Conservation (phyloP, 2,113 vertebrate species). For the Colius striatus region DNA sequence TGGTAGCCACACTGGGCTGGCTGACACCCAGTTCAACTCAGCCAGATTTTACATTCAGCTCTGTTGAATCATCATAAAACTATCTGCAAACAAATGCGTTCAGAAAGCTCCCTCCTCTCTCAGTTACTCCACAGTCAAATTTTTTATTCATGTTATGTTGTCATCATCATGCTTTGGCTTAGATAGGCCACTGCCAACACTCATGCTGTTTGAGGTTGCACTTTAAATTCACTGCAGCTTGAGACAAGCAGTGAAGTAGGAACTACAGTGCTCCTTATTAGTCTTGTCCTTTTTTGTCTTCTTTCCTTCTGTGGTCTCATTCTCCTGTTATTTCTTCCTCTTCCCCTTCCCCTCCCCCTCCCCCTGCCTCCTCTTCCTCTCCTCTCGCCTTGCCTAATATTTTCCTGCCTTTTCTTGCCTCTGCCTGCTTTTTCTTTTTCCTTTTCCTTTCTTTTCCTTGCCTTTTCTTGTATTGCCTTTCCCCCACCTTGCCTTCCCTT, state of each 20-base stretch:
- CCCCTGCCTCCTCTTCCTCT: too few species aligned
- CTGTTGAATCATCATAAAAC: slow-evolving; percentile 24
- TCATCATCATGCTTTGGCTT: not conserved
- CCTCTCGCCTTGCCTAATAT: too few species aligned
- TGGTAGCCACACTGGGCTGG: not conserved
- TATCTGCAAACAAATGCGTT: slow-evolving; percentile 28
- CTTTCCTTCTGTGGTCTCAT: too few species aligned
- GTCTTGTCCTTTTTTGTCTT: not conserved
- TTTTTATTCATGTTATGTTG: not conserved
- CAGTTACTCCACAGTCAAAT: not conserved
- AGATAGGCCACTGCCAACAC: not conserved
- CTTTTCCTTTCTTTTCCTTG: not conserved
- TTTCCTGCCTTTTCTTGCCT: not conserved
- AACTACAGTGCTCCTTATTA: not conserved
- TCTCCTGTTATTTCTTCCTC: too few species aligned
- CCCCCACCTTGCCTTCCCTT: not conserved
- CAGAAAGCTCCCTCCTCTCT: slow-evolving; percentile 1
- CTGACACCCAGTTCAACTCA: slow-evolving; percentile 14
- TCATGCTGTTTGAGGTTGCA: not conserved
- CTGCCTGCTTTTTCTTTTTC: not conserved
- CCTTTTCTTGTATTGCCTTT: not conserved
- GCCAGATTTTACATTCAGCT: slow-evolving; percentile 21
- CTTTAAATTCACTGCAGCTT: slow-evolving; percentile 11
- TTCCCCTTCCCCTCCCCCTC: too few species aligned
- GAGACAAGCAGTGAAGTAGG: not conserved